Conservation (phyloP, 2,888 invertebrate genomes). For the Ophion obscuratus region DNA sequence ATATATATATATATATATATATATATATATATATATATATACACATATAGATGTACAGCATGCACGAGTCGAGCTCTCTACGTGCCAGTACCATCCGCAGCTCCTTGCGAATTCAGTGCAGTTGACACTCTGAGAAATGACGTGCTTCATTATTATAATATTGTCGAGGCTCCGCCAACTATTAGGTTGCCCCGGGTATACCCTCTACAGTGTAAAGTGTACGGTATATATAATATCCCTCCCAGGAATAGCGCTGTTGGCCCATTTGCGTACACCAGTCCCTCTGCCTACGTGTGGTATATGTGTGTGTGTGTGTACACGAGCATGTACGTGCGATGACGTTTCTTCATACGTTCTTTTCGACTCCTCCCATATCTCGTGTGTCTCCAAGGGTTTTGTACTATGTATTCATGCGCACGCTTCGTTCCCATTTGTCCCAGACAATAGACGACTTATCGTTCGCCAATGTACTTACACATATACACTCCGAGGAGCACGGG, state of each 20-base stretch:
- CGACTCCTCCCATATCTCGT: conserved; percentile 53
- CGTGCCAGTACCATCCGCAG: conserved; percentile 75
- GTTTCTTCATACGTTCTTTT: conserved; percentile 58
- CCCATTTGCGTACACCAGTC: conserved; percentile 21
- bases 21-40: conserved; percentile 37
- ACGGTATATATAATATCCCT: conserved; percentile 56
- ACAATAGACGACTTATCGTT: conserved; percentile 64
- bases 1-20: conserved; percentile 46
- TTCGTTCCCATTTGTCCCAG: conserved; percentile 77
- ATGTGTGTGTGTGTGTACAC: neutral
- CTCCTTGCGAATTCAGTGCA: conserved; percentile 81
- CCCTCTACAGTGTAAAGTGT: conserved; percentile 41
- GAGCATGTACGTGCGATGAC: conserved; percentile 17
- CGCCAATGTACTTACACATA: conserved; percentile 15
- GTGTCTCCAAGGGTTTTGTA: conserved; percentile 69
- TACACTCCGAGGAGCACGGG: conserved; percentile 56
- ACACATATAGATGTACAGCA: conserved; percentile 30
- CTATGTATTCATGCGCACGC: conserved; percentile 78
- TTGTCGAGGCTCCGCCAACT: conserved; percentile 69
- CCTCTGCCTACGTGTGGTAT: neutral
- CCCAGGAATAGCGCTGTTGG: conserved; percentile 42
- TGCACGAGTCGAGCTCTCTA: conserved; percentile 67
- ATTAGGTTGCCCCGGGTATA: conserved; percentile 59
- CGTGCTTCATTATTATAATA: conserved; percentile 81
- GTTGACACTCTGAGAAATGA: conserved; percentile 84